Percentiles rank a stretch among this genome's conserved stretches.
phyloP scores from a whole-genome alignment of 2,113 vertebrate genomes.

The Xyliphius kryptos region DNA sequence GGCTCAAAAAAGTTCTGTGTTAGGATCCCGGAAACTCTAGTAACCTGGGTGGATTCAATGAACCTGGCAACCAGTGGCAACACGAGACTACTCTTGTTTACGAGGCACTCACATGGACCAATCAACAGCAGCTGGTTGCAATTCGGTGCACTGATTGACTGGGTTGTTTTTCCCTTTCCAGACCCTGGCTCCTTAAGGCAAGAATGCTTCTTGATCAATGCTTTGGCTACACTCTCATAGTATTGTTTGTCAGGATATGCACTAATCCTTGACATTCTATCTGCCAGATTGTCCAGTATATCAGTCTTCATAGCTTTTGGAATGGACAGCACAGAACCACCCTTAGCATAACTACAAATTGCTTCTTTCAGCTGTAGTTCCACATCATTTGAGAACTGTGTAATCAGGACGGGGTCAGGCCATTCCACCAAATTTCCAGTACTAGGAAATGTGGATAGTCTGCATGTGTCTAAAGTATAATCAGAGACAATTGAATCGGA shows the following conservation, averaged over 20 bases:
- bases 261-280: conserved; percentile 28
- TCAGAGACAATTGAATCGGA: conserved; percentile 4
- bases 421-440: conserved; percentile 18
- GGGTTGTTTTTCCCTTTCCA: conserved; percentile 27
- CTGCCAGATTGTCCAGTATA: conserved; percentile 30
- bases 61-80: no score
- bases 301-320: no score
- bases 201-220: conserved; percentile 27
- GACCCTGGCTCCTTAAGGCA: conserved; percentile 26
- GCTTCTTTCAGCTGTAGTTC: conserved; percentile 19
- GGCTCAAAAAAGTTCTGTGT: no score
- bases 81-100: no score
- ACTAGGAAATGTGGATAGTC: conserved; percentile 15
- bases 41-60: no score
- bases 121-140: no score
- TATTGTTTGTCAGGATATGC: no score
- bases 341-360: conserved; percentile 1
- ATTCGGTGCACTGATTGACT: no score
- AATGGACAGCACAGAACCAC: not conserved
- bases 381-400: conserved; percentile 29
- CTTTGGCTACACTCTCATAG: conserved; percentile 31
- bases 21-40: no score
- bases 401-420: conserved; percentile 30
- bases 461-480: conserved; percentile 22
- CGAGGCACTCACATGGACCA: no score